Evolutionary conservation across 2,888 invertebrate species (phyloP), one percentile per base, ranked within the genome.

Genomic region (Eilema griseolum): DNA sequence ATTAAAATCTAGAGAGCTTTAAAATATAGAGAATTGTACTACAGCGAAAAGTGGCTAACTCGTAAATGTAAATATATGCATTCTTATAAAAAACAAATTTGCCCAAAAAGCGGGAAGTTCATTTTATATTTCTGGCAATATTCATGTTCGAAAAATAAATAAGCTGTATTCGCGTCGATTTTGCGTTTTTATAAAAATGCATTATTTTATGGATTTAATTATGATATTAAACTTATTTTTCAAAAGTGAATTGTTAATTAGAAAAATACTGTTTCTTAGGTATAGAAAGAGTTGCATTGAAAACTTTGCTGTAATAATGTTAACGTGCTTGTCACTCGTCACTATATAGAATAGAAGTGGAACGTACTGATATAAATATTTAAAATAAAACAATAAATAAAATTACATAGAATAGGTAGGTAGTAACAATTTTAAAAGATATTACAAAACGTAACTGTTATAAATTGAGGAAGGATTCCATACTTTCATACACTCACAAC

Each of bases 261-360:
- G 92, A 94, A 94, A 94, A 93, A 93, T 93, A 93, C 89, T 89
- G 88, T 85, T 89, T 89, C 83, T 88, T 89, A 90, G 80, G 85
- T 87, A 85, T 92, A 89, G 87, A 90, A 89, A 92, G 87, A 85
- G 83, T 87, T 87, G 90, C 86, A 83, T 88, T 88, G 83, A 86
- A 88, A 90, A 88, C 75, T 73, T 85, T 88, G 84, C 82, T 86
- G 88, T 84, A 84, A 83, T 82, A 85, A 82, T 69, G 28, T 75
- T 73, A 74, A 71, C 61, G 82, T 81, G 82, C 80, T 76, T 70
- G 73, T 78, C 84, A 87, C 85, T 83, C 82, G 75, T 81, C 77
- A 80, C 26, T 59, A 24, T 59, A 78, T 79, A 82, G 66, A 83
- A 81, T 82, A 75, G 80, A 83, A 72, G 79, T 87, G 84, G 81